Evolutionary conservation across 2,888 invertebrate species (phyloP).

Genomic region (Pyralis farinalis): DNA sequence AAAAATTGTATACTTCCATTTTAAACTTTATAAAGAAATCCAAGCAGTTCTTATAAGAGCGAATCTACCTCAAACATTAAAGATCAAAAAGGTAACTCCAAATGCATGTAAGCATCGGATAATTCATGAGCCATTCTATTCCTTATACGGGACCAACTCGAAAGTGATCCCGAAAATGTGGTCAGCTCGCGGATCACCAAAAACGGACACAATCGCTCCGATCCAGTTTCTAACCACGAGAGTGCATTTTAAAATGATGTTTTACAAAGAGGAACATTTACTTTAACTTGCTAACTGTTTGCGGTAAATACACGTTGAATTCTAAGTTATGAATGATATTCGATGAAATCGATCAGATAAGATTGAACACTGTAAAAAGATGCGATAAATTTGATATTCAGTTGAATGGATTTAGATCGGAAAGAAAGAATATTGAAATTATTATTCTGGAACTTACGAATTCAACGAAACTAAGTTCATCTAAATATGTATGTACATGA

Average conservation of each 20-base stretch:
- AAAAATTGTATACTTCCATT: no score
- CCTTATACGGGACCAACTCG: constrained; percentile 59
- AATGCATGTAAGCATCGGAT: constrained; percentile 51
- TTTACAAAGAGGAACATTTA: constrained; percentile 17
- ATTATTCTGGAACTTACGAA: no score
- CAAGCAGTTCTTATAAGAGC: constrained; percentile 2
- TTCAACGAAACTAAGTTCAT: no score
- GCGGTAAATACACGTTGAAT: not conserved
- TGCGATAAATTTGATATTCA: no score
- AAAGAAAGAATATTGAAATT: no score
- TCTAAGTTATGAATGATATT: not conserved
- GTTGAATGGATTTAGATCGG: no score
- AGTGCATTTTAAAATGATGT: constrained; percentile 26
- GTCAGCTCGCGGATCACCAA: constrained; percentile 37
- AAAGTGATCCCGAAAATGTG: constrained; percentile 71
- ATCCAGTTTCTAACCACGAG: constrained; percentile 62
- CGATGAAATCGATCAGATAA: not conserved
- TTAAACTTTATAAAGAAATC: no score
- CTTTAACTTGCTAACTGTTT: constrained; percentile 4
- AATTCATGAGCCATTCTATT: constrained; percentile 76
- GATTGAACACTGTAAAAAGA: not conserved
- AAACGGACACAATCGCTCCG: constrained; percentile 47
- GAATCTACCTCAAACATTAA: not conserved
- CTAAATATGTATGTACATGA: no score
- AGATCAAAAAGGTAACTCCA: constrained; percentile 31